Base-by-base conservation (phyloP, 2,113 vertebrate genomes). In the Corydoras sp. region DNA sequence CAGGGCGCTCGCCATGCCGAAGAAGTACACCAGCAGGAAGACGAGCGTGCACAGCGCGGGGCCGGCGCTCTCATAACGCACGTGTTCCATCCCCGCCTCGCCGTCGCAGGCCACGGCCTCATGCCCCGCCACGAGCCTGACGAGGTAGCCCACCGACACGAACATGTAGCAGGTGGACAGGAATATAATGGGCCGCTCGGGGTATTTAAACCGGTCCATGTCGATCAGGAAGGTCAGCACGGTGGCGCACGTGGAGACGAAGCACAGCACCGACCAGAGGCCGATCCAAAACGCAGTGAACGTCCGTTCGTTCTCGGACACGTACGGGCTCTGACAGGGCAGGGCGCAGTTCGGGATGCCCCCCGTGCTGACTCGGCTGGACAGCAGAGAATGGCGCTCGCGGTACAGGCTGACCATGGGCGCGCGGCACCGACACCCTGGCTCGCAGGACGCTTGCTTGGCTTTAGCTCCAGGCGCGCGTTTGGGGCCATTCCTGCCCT, bases 211-310 rank as follows among this genome's bases (percentile, higher is more conserved):
- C 64, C 94, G 84, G 81, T 94, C 92, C 91, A 92, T 93, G 88
- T 97, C 94, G 35, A 97, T 92, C 3, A 97, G 87, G 73, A 96
- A 97, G 14, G 94, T 97, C 63, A 92, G 91, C 55, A 97, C 94
- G 0, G 94, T 95, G 65, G 91, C 90, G 53, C 93, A 92, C 53
- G 93, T 94, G 83, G 93, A 97, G 69, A 93, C 77, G 84, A 95
- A 97, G 65, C 94, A 97, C n/a, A 97, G 87, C 11, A 93, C 85
- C 0, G 94, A 93, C 94, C 94, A 97, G 15, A 97, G 85, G 0
- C 94, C 94, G 65, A 97, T 92, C 94, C 94, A 97, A 83, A 95
- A 93, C 62, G 89, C 86, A 11, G 94, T 93, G 78, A 97, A 97
- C 15, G 91, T 90, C 72, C 93, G 85, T 85, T 97, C 93, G 67